Percentiles rank a stretch among this genome's conserved stretches.
Conservation (phyloP, 2,113 vertebrate genomes). For the Oryzias javanicus region DNA sequence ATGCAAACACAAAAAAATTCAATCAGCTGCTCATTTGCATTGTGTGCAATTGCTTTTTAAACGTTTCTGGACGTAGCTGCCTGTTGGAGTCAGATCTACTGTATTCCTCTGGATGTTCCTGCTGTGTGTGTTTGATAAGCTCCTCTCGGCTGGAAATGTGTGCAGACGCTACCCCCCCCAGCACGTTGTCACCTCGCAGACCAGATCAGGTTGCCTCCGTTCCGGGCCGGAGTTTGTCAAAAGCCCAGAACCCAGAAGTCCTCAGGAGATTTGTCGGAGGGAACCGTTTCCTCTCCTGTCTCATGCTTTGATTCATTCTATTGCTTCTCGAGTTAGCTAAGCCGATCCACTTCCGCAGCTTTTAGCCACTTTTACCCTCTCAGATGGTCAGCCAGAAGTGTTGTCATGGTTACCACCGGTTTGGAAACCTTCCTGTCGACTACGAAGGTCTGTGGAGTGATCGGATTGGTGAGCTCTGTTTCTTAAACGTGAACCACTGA, state of each 20-base stretch:
- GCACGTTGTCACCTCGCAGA: slow-evolving; percentile 54
- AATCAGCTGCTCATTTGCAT: slow-evolving; percentile 1
- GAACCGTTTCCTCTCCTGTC: slow-evolving; percentile 32
- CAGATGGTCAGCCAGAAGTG: slow-evolving; percentile 13
- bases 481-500: slow-evolving; percentile 42
- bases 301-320: slow-evolving; percentile 40
- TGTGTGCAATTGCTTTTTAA: background rate
- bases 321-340: slow-evolving; percentile 59
- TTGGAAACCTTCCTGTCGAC: slow-evolving; percentile 4
- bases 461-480: slow-evolving; percentile 46
- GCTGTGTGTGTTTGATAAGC: slow-evolving; percentile 11
- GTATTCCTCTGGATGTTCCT: slow-evolving; percentile 8
- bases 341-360: slow-evolving; percentile 30
- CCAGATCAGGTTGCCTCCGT: slow-evolving; percentile 52
- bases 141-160: slow-evolving; percentile 30
- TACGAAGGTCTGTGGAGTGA: slow-evolving; percentile 40
- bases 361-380: slow-evolving; percentile 21
- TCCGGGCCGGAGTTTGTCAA: slow-evolving; percentile 47
- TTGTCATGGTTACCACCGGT: slow-evolving; percentile 26
- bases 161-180: slow-evolving; percentile 43
- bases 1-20: background rate
- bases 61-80: slow-evolving; percentile 9
- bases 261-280: slow-evolving; percentile 38
- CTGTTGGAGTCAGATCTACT: slow-evolving; percentile 18
- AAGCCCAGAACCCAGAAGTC: slow-evolving; percentile 42